These are phyloP conservation scores for Zaprionus ornatus DNA, from an alignment of 1,140 invertebrate species.

Conservation along the genomic window DNA sequence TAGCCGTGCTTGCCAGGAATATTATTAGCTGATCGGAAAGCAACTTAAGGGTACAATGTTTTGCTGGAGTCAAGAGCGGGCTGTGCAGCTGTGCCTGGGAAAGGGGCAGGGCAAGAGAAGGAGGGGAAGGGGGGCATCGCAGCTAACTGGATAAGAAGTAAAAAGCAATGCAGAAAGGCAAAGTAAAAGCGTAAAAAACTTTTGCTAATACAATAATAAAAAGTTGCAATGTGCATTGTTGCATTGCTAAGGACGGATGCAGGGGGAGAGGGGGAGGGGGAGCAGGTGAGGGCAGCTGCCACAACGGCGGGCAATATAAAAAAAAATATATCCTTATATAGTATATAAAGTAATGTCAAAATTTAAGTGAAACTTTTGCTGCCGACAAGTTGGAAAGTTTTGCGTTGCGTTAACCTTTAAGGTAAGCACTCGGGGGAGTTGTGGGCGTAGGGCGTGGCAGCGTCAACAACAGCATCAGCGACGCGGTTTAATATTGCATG, in stretches of 20 bases:
- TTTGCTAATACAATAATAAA: constrained; percentile 80
- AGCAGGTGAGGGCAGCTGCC: neutral
- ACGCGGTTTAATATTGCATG: constrained; percentile 58
- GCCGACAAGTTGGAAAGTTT: constrained; percentile 66
- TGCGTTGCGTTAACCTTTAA: constrained; percentile 67
- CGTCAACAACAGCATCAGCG: neutral
- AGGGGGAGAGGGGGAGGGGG: neutral
- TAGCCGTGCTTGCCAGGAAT: neutral
- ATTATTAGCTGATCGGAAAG: neutral
- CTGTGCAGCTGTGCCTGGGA: neutral
- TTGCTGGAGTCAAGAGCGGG: neutral
- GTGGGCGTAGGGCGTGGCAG: constrained; percentile 13
- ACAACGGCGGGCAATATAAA: constrained; percentile 36
- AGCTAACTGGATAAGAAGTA: constrained; percentile 23
- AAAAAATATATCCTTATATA: constrained; percentile 25
- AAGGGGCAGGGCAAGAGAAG: neutral
- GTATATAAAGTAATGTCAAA: constrained; percentile 41
- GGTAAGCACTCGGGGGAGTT: constrained; percentile 34
- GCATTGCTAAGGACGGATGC: constrained; percentile 16
- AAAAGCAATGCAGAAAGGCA: constrained; percentile 36
- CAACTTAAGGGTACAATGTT: constrained; percentile 16
- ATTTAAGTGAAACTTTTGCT: constrained; percentile 68
- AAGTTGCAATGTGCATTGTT: constrained; percentile 74
- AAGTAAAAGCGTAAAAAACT: constrained; percentile 72
- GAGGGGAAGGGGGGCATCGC: neutral